Conservation (phyloP, 2,113 vertebrate species). For the Capreolus pygargus region DNA sequence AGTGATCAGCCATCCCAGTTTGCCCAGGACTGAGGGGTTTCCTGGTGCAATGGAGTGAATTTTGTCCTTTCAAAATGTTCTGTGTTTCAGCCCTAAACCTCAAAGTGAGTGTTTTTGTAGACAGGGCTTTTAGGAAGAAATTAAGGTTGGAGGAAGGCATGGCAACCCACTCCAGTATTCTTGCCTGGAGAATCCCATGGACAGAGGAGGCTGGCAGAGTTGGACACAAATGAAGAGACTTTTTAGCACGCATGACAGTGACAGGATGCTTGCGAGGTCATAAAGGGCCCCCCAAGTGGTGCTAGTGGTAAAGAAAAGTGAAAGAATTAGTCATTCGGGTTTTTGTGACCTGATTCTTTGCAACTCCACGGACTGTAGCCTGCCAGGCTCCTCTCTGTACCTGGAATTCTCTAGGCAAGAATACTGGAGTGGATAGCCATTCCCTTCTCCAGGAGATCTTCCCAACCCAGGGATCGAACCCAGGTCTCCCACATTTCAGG, state of each 20-base stretch:
- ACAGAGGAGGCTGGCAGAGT: neutral
- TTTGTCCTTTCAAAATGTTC: neutral
- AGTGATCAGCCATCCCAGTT: neutral
- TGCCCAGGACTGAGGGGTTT: neutral
- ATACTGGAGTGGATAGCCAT: neutral
- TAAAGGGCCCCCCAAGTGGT: neutral
- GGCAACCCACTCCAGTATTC: neutral
- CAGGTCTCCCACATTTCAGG: neutral
- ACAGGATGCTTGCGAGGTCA: neutral
- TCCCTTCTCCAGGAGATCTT: neutral
- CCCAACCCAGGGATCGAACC: neutral
- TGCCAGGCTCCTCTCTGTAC: neutral
- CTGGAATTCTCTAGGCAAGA: neutral
- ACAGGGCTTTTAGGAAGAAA: neutral
- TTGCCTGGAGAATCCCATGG: neutral
- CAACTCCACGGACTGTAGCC: neutral
- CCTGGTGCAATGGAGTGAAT: neutral
- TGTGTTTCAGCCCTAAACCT: neutral
- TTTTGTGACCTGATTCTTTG: neutral
- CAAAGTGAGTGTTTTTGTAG: neutral
- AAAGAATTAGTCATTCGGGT: neutral
- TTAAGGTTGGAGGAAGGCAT: neutral
- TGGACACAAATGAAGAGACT: accelerated
- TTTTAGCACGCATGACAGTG: accelerated
- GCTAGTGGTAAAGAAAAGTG: neutral